Evolutionary conservation across 2,888 invertebrate genomes (phyloP).

Genomic region (Cetonia aurata): DNA sequence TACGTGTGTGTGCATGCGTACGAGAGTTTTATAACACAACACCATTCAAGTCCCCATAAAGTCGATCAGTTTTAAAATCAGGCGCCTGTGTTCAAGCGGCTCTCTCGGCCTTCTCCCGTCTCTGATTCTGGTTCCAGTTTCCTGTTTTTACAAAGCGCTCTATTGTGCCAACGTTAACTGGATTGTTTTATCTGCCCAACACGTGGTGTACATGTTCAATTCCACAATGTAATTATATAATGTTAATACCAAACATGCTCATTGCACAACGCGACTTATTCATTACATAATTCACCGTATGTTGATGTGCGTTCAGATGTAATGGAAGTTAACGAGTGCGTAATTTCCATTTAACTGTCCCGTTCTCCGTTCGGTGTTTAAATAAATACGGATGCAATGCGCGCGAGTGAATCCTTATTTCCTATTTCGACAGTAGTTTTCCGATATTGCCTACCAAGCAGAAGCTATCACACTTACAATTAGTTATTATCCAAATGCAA

Average conservation of each 20-base stretch:
- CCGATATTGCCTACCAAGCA: neutral
- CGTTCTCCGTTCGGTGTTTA: constrained; percentile 15
- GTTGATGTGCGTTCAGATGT: constrained; percentile 39
- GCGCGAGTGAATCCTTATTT: constrained; percentile 5
- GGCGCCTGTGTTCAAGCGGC: constrained; percentile 49
- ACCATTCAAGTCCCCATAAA: constrained; percentile 47
- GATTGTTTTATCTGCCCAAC: constrained; percentile 45
- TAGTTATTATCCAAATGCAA: no score
- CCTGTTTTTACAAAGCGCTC: constrained; percentile 45
- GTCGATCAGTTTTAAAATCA: constrained; percentile 52
- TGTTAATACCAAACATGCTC: constrained; percentile 43
- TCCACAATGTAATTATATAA: constrained; percentile 46
- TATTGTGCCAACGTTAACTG: constrained; percentile 44
- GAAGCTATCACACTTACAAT: neutral
- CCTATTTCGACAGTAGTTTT: constrained; percentile 17
- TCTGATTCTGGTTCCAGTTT: constrained; percentile 45
- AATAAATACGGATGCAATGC: constrained; percentile 17
- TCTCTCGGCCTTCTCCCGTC: constrained; percentile 38
- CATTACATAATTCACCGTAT: constrained; percentile 39
- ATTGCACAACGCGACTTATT: constrained; percentile 44
- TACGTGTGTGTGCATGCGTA: constrained; percentile 6
- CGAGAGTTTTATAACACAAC: constrained; percentile 42
- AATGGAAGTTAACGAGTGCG: constrained; percentile 35
- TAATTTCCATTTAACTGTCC: constrained; percentile 38
- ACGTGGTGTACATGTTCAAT: constrained; percentile 43